Base-by-base conservation (phyloP, 2,797 vertebrate species). In the Caiman crocodilus region DNA sequence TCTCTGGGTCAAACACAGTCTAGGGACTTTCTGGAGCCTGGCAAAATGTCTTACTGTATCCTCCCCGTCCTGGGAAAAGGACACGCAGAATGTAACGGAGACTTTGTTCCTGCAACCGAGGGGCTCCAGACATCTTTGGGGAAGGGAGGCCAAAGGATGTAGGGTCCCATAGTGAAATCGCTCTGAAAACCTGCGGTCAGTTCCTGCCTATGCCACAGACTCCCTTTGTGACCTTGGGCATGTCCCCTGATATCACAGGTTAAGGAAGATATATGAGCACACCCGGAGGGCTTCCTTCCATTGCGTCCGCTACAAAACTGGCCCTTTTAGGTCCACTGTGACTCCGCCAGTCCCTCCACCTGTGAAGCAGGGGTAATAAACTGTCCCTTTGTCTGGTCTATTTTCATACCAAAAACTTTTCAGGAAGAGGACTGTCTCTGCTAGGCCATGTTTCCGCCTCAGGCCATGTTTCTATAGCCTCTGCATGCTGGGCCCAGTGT, bases 1-100 rank as follows among this genome's bases (percentile, higher is more conserved):
- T 59, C 28, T 1, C 4, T 0, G 14, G 79, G 78, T 50, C 64
- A 56, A 23, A 16, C 1, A 5, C 1, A 0, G 3, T 2, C 2
- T 50, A 0, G 0, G 30, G 57, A 28, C 81, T 60, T 71, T 6
- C 87, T 20, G 59, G 0, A 2, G 14, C 78, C 6, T 3, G 61
- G 11, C 5, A 13, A 50, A 42, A 0, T 42, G 30, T 35, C 59
- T 32, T 5, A 4, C 0, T 1, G 25, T 2, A 1, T 3, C 55
- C 18, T 30, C 30, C 55, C 65, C 20, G 8, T 7, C 13, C 15
- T 13, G 4, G 14, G 35, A 73, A 42, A 23, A 14, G 3, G 21
- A 35, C 12, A 20, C 16, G 23, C 35, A 50, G 69, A 73, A 73
- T 26, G 7, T 14, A 73, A 16, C 14, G 25, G 35, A 1, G 4